These are phyloP conservation scores for Pyrochroa serraticornis DNA, from an alignment of 2,888 invertebrate species.

Conservation along the genomic window DNA sequence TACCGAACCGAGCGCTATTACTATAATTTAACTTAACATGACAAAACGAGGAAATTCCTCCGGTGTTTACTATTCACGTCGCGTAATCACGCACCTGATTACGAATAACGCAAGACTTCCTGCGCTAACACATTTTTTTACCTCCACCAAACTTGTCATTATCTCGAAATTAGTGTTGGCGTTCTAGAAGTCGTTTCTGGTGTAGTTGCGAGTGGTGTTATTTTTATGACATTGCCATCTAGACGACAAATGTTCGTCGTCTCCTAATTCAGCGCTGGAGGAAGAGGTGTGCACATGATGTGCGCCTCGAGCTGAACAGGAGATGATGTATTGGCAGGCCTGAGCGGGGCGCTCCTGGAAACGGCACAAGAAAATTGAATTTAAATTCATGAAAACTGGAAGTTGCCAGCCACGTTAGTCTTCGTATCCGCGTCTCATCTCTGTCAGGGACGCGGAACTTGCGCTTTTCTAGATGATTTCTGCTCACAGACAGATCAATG, in stretches of 20 bases:
- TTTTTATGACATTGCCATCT: constrained; percentile 38
- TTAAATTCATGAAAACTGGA: constrained; percentile 57
- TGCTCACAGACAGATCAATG: constrained; percentile 1
- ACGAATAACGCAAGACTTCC: not conserved
- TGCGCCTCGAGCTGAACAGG: constrained; percentile 48
- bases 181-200: constrained; percentile 5
- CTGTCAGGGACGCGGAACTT: not conserved
- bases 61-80: not conserved
- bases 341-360: constrained; percentile 42
- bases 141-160: not conserved
- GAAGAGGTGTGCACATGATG: constrained; percentile 42
- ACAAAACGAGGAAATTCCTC: not conserved
- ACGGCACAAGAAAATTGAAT: constrained; percentile 57
- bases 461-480: constrained; percentile 2
- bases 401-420: constrained; percentile 46
- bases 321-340: constrained; percentile 55
- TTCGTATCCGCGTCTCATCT: constrained; percentile 6
- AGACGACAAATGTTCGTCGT: constrained; percentile 26
- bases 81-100: not conserved
- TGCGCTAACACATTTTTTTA: not conserved
- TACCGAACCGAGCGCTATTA: not conserved
- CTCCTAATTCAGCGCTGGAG: constrained; percentile 28
- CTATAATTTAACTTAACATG: not conserved
- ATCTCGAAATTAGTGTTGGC: not conserved
- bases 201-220: constrained; percentile 20